Evolutionary conservation across 1,140 invertebrate genomes (phyloP), one percentile per base, ranked within the genome.

Genomic region (Homarus americanus): DNA sequence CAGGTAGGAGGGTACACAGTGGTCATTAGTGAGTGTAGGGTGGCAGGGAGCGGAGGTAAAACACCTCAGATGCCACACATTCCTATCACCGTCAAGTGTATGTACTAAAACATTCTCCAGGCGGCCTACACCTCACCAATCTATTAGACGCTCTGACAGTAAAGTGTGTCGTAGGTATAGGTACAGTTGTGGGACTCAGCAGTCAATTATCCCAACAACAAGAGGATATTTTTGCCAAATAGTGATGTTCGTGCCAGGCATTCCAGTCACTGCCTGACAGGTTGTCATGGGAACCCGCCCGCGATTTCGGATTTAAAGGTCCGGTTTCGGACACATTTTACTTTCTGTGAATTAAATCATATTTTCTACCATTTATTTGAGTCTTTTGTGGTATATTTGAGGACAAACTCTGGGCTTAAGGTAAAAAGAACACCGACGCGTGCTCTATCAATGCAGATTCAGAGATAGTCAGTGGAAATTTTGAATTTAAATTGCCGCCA

Each of bases 251-350:
- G 41, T 84, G 24, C 82, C 84, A 36, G 49, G 44, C 84, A 87
- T 87, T 53, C 84, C 73, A 78, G n/a, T 73, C 84, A 36, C 63
- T 32, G 84, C 84, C n/a, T 20, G 72, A 87, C 84, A 87, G 84
- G 84, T 87, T 87, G 84, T 76, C 73, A 87, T 76, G 72, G 44
- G 84, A 87, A 87, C 44, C 73, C 28, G 49, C 72, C 49, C 17
- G 63, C 73, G n/a, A 44, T 53, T 78, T 76, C 72, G 34, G 36
- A 36, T 78, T 87, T 78, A 78, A 69, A 84, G 58, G 79, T 32
- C 79, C 32, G 32, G 79, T 82, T 63, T 53, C 79, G 15, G 2
- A 63, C 32, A 32, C 78, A 36, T 82, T 63, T 36, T 32, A 2
- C n/a, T 2, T 38, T 80, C 10, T 80, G 17, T 9, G 40, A n/a